Percentiles rank a stretch among this genome's conserved stretches.
phyloP scores from a whole-genome alignment of 2,113 vertebrate genomes.

The Caloenas nicobarica region DNA sequence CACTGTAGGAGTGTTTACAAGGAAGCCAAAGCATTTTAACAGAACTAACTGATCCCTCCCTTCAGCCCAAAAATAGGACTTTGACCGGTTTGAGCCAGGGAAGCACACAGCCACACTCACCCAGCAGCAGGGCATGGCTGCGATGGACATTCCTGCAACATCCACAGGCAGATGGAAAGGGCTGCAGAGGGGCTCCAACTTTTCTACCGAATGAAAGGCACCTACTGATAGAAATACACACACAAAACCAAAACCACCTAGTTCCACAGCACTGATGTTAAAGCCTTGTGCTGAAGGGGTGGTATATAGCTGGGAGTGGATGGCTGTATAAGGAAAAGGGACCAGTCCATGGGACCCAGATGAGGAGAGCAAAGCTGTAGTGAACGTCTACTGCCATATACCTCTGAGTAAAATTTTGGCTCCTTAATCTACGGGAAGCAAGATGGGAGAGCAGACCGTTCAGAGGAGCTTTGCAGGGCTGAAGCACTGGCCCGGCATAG shows the following conservation, averaged over 20 bases:
- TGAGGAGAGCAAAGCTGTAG: neutral
- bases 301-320: neutral
- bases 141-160: neutral
- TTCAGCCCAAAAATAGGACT: accelerated
- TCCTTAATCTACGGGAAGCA: neutral
- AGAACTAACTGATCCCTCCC: neutral
- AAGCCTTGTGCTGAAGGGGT: neutral
- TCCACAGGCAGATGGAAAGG: neutral
- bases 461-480: no score
- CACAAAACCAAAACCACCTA: neutral
- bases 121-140: neutral
- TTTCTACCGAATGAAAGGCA: neutral
- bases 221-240: neutral
- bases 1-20: neutral
- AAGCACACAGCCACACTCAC: neutral
- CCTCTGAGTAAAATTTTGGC: neutral
- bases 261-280: accelerated
- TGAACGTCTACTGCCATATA: neutral
- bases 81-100: neutral
- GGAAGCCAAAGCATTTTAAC: neutral
- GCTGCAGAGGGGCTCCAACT: neutral
- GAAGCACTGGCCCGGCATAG: no score
- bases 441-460: neutral
- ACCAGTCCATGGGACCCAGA: neutral
- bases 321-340: neutral